Evolutionary conservation across 2,113 vertebrate genomes (phyloP), one percentile per base, ranked within the genome.

Genomic region (Numenius arquata): DNA sequence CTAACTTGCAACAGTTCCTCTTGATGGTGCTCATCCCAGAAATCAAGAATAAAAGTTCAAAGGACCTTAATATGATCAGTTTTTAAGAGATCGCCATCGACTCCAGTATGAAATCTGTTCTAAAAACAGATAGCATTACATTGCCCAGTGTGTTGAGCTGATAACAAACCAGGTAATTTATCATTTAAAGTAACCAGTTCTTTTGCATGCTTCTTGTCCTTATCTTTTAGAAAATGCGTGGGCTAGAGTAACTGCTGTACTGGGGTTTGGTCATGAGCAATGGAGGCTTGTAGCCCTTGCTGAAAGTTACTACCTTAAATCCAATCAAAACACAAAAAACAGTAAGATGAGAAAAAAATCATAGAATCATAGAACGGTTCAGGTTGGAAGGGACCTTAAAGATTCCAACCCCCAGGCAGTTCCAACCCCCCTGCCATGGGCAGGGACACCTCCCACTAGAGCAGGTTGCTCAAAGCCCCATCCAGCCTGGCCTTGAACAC

Each of bases 81-180:
- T 81, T 82, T 73, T 84, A 50, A 73, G 71, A 61, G 23, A 20
- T 66, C 9, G 3, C 8, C 32, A 14, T 84, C 67, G 48, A 55
- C 23, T 76, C 25, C 38, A 65, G 22, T 45, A 59, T 66, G 71
- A 86, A 92, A 82, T 91, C 62, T 86, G n/a, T 82, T 84, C 43
- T 85, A 45, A 90, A 87, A 76, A 4, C 70, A 65, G 55, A 79
- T 13, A 45, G 50, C 22, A 19, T 18, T 66, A 55, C 26, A 67
- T 53, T 56, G 34, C 36, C 20, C 32, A 41, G 4, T 75, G 47
- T 68, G 21, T 78, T 88, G 36, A 93, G 20, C 43, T 95, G 89
- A 89, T 91, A 95, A 80, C 56, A 91, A 90, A 82, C 68, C 19
- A 95, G 34, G 16, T 34, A 83, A 91, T 81, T 90, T 62, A 45